These are phyloP conservation scores for Erpornis zantholeuca DNA, from an alignment of 2,113 vertebrate species.

Conservation along the genomic window DNA sequence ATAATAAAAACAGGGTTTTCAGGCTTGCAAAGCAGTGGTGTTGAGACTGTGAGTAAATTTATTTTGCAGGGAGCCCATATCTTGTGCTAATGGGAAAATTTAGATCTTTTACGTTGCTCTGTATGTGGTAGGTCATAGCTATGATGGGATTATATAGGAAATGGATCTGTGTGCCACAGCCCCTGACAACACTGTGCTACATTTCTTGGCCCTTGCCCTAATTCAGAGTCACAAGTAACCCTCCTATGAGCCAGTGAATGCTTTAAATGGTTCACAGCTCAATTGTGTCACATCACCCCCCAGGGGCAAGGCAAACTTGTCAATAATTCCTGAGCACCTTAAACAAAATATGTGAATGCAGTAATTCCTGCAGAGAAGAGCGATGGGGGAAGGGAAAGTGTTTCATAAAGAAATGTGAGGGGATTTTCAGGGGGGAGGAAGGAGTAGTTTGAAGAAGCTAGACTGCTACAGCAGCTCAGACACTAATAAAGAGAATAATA, in stretches of 20 bases:
- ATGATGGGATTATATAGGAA: conserved; percentile 53
- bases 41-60: conserved; percentile 43
- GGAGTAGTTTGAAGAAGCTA: background rate
- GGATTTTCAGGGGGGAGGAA: background rate
- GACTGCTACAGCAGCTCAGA: background rate
- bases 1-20: conserved; percentile 47
- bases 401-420: background rate
- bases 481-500: background rate
- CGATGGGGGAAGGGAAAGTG: background rate
- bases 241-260: conserved; percentile 31
- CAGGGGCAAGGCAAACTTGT: conserved; percentile 53
- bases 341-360: conserved; percentile 35
- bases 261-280: conserved; percentile 55
- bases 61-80: conserved; percentile 49
- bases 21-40: conserved; percentile 34
- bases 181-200: conserved; percentile 50
- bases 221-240: conserved; percentile 43
- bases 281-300: background rate
- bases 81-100: conserved; percentile 69
- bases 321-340: conserved; percentile 55
- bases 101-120: conserved; percentile 56
- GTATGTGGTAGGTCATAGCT: conserved; percentile 53
- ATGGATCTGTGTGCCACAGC: conserved; percentile 44
- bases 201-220: conserved; percentile 48
- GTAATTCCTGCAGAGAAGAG: background rate